Evolutionary conservation across 1,140 invertebrate genomes (phyloP).

Genomic region (Ceratina australensis): DNA sequence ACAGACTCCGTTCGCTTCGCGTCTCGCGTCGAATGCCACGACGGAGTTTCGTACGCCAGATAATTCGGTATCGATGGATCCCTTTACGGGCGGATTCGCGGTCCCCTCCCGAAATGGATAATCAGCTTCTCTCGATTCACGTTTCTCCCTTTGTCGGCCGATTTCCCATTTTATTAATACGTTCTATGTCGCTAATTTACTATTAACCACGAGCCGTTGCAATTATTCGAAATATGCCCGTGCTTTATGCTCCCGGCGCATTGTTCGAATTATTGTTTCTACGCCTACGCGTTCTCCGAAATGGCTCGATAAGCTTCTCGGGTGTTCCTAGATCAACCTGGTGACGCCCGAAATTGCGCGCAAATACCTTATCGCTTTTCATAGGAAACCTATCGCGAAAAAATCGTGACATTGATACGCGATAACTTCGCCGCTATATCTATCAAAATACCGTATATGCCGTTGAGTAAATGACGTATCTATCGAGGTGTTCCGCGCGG

Average conservation of each 20-base stretch:
- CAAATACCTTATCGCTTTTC: slow-evolving; percentile 13
- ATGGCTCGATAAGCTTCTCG: background rate
- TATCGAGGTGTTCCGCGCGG: too few relatives aligned
- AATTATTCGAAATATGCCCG: too few relatives aligned
- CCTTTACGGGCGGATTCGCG: too few relatives aligned
- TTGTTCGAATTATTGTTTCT: background rate
- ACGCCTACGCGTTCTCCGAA: background rate
- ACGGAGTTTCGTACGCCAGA: background rate
- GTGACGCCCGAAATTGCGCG: background rate
- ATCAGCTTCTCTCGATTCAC: too few relatives aligned
- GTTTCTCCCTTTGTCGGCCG: background rate
- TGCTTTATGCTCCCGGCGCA: background rate
- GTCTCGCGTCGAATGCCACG: background rate
- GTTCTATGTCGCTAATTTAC: too few relatives aligned
- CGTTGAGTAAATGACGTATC: too few relatives aligned
- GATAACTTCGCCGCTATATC: background rate
- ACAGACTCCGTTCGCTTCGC: background rate
- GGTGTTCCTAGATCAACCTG: background rate
- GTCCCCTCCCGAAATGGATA: too few relatives aligned
- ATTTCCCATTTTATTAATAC: too few relatives aligned
- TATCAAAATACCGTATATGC: too few relatives aligned
- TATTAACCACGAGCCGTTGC: too few relatives aligned
- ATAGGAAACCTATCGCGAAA: background rate
- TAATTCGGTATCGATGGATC: slow-evolving; percentile 25
- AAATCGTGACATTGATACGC: too few relatives aligned